Percentiles rank a stretch among this genome's conserved stretches.
These are phyloP conservation scores for Zingel zingel DNA, from an alignment of 2,113 vertebrate genomes.

Conservation along the genomic window DNA sequence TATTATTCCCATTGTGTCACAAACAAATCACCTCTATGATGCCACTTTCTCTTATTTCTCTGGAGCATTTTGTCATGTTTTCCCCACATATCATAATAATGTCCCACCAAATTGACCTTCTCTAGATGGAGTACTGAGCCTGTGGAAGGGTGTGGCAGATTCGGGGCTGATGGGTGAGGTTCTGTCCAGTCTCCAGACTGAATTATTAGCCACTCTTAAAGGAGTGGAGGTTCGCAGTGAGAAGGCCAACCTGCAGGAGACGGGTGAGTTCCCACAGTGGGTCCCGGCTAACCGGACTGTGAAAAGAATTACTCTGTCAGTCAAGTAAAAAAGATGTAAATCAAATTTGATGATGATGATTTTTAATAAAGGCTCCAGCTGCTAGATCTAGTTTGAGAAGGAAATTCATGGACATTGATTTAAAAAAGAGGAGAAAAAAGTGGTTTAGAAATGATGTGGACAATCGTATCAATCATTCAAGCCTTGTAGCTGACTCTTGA, in stretches of 20 bases:
- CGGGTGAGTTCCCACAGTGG: constrained; percentile 81
- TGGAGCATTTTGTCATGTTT: constrained; percentile 3
- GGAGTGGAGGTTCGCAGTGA: constrained; percentile 89
- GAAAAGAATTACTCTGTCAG: constrained; percentile 18
- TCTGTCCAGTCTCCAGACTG: constrained; percentile 92
- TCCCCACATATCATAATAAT: constrained; percentile 12
- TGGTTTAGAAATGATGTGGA: neutral
- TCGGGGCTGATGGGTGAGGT: constrained; percentile 94
- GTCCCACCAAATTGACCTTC: constrained; percentile 5
- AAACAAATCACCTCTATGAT: constrained; percentile 4
- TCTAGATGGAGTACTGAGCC: constrained; percentile 90
- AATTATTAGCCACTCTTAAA: constrained; percentile 89
- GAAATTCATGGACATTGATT: constrained; percentile 34
- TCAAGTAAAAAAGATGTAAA: constrained; percentile 8
- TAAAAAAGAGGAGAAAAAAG: neutral
- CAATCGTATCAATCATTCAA: neutral
- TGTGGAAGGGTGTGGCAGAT: constrained; percentile 94
- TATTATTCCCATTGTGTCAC: constrained; percentile 5
- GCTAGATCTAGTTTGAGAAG: constrained; percentile 24
- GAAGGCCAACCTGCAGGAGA: constrained; percentile 88
- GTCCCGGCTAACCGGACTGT: neutral
- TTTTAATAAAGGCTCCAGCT: neutral
- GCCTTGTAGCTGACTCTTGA: neutral
- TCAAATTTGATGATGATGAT: constrained; percentile 19
- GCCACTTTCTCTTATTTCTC: neutral